Base-by-base conservation (phyloP, 2,113 vertebrate genomes). In the Meleagris gallopavo region DNA sequence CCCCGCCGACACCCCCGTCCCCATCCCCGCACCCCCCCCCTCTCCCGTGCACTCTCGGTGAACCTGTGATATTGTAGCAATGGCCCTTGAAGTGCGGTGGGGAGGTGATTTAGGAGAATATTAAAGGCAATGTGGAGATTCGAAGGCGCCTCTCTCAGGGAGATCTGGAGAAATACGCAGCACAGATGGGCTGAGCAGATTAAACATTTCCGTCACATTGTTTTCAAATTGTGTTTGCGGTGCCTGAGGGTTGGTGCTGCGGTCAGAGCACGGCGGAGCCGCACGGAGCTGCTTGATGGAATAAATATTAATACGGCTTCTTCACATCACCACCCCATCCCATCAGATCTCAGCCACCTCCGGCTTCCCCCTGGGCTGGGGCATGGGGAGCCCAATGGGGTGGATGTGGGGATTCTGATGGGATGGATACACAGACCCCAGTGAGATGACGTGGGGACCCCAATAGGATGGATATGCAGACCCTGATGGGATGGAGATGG, bases 151-250 rank as follows among this genome's bases (percentile, higher is more conserved):
- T 98, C 98, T 99, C 98, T 98, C 97, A 91, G 98, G 98, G 98
- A 99, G 99, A 98, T 98, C 98, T 98, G 98, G 98, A 98, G 98
- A 98, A 98, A 98, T 97, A 97, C 97, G 97, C 98, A 87, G 98
- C 99, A 99, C 99, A 99, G 99, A 99, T 99, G 99, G 99, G 98
- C 98, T 88, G 79, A 97, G 98, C 98, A 98, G 98, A 99, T 99
- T 98, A 99, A 98, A 98, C 98, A 97, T 98, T 98, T 99, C 98
- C 98, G 98, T 99, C 98, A 98, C 98, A 98, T 97, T 95, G 98
- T 98, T 97, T 98, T 97, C 98, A 97, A 98, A 98, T 98, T 97
- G 98, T 97, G 98, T 97, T 77, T 97, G 98, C 96, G 98, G 98
- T 98, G 98, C 98, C 99, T 97, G 94, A 96, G 98, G 98, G 92